These are phyloP conservation scores for Stomatorhinus walkeri DNA, from an alignment of 2,797 vertebrate genomes.

Conservation along the genomic window DNA sequence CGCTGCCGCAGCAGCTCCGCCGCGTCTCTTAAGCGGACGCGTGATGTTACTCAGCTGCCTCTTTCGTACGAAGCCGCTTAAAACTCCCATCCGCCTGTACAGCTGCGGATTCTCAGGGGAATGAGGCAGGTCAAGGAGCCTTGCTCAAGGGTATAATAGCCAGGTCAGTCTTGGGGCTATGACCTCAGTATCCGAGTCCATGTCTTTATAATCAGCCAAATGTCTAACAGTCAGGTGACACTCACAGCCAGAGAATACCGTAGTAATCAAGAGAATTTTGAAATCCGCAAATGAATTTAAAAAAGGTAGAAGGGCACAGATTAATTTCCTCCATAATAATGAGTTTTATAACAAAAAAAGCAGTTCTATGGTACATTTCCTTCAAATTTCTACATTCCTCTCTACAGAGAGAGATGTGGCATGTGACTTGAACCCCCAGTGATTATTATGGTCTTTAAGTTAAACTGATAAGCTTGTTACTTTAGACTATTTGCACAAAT, in stretches of 20 bases:
- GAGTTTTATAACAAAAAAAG: not conserved
- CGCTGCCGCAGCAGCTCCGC: not conserved
- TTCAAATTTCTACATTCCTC: not conserved
- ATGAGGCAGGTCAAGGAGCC: not conserved
- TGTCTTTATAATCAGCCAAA: not conserved
- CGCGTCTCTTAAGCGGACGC: not conserved
- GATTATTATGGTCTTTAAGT: not conserved
- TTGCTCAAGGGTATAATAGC: not conserved
- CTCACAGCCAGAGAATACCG: not conserved
- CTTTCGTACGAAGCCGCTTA: not conserved
- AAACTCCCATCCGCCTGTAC: not conserved
- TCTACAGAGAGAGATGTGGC: not conserved
- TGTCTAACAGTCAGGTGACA: not conserved
- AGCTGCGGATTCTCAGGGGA: not conserved
- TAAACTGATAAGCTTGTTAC: not conserved
- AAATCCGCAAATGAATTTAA: not conserved
- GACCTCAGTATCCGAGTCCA: not conserved
- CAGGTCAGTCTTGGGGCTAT: not conserved
- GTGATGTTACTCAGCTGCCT: not conserved
- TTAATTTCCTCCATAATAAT: not conserved
- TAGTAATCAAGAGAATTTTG: not conserved
- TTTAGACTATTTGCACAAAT: slow-evolving; percentile 3
- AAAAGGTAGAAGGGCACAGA: not conserved
- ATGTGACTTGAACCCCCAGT: not conserved
- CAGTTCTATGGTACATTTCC: not conserved